These are phyloP conservation scores for Sesamia inferens DNA, from an alignment of 2,888 invertebrate genomes.

Conservation along the genomic window DNA sequence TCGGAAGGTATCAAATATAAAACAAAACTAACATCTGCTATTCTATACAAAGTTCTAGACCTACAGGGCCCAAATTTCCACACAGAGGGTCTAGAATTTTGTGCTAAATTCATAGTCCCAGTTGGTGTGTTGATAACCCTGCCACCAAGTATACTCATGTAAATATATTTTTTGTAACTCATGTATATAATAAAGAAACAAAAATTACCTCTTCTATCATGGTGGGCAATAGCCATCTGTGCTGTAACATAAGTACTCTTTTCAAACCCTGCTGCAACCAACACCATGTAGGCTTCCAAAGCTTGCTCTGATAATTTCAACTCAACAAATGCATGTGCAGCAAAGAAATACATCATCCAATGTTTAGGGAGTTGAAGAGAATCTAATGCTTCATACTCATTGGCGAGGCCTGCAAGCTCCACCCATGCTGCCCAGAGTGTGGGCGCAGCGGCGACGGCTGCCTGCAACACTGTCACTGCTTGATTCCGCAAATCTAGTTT, in stretches of 20 bases:
- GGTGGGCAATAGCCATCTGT: constrained; percentile 97
- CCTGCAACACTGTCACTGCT: constrained; percentile 94
- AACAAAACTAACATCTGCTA: too few relatives aligned
- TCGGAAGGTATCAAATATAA: too few relatives aligned
- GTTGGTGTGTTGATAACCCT: too few relatives aligned
- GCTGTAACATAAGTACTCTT: constrained; percentile 97
- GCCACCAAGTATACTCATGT: too few relatives aligned
- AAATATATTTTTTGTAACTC: background rate
- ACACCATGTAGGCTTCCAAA: constrained; percentile 93
- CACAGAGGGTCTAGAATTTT: too few relatives aligned
- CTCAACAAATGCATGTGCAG: constrained; percentile 97
- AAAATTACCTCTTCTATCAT: constrained; percentile 95
- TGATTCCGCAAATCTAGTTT: constrained; percentile 94
- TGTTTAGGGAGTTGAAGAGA: constrained; percentile 93
- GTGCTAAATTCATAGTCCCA: too few relatives aligned
- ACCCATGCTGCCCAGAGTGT: constrained; percentile 99
- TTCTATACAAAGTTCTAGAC: too few relatives aligned
- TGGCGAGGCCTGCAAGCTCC: constrained; percentile 96
- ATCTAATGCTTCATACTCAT: constrained; percentile 94
- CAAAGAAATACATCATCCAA: constrained; percentile 98
- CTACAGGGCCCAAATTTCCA: too few relatives aligned
- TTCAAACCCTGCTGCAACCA: constrained; percentile 95
- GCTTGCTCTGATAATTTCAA: constrained; percentile 97
- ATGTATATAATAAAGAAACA: background rate
- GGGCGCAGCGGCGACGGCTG: constrained; percentile 94